Percentiles rank a stretch among this genome's conserved stretches.
Conservation (phyloP, 2,797 vertebrate species). For the Dipus sagitta region DNA sequence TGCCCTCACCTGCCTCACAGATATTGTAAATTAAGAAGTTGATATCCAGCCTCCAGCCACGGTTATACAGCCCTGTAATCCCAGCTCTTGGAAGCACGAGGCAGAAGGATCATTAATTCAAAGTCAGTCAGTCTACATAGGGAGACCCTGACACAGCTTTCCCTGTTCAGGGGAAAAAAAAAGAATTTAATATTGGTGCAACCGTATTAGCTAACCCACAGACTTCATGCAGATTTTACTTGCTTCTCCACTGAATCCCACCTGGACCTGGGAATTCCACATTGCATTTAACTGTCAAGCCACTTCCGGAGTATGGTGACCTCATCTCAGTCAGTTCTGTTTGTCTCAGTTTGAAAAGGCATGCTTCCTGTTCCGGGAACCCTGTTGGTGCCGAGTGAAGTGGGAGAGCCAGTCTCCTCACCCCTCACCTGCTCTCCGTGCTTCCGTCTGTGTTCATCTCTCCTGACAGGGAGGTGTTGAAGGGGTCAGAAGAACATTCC, state of each 20-base stretch:
- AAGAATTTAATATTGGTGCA: not conserved
- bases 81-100: not conserved
- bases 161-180: not conserved
- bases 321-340: not conserved
- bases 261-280: no score
- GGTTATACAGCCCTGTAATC: not conserved
- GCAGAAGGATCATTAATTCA: not conserved
- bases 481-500: not conserved
- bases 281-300: no score
- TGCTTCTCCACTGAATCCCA: not conserved
- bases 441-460: not conserved
- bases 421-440: not conserved
- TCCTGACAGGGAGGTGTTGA: not conserved
- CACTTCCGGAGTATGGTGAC: not conserved
- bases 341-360: not conserved
- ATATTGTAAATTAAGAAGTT: not conserved
- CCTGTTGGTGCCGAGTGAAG: not conserved
- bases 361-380: not conserved
- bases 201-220: not conserved
- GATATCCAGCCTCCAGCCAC: not conserved
- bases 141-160: not conserved
- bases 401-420: not conserved
- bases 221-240: not conserved
- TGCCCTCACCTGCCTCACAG: not conserved
- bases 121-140: not conserved